These are phyloP conservation scores for Ophion ventricosus DNA, from an alignment of 2,888 invertebrate genomes.

Conservation along the genomic window DNA sequence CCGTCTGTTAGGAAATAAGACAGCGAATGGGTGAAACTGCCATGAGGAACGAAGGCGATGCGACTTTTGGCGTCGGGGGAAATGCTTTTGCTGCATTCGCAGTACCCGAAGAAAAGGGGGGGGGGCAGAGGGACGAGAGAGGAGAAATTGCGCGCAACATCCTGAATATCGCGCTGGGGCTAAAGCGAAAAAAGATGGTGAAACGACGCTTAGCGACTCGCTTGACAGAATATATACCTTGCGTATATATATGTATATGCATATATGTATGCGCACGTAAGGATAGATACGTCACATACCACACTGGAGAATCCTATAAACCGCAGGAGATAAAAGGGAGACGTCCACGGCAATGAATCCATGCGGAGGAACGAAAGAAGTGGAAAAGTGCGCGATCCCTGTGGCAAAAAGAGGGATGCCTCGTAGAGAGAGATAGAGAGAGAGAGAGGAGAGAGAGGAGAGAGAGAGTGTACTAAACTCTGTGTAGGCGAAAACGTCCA, in stretches of 20 bases:
- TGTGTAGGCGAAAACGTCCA: slow-evolving; percentile 47
- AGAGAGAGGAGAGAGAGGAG: too few species aligned
- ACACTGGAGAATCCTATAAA: slow-evolving; percentile 59
- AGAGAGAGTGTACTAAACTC: slow-evolving; percentile 66
- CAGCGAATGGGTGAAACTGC: slow-evolving; percentile 24
- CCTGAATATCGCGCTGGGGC: slow-evolving; percentile 37
- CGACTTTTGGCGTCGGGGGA: slow-evolving; percentile 44
- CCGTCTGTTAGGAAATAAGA: slow-evolving; percentile 22
- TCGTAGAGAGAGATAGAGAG: slow-evolving; percentile 36
- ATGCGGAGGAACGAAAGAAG: slow-evolving; percentile 39
- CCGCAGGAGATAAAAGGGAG: slow-evolving; percentile 54
- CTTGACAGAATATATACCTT: slow-evolving; percentile 40
- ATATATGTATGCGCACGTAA: neutral
- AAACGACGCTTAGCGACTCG: slow-evolving; percentile 57
- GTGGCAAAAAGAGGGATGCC: slow-evolving; percentile 42
- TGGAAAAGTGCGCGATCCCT: slow-evolving; percentile 19
- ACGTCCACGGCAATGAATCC: slow-evolving; percentile 36
- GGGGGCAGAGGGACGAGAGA: neutral
- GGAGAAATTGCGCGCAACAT: slow-evolving; percentile 56
- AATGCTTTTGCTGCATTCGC: slow-evolving; percentile 46
- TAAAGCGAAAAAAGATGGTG: slow-evolving; percentile 46
- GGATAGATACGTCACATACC: slow-evolving; percentile 1
- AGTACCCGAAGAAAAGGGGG: neutral
- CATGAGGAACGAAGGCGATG: slow-evolving; percentile 1
- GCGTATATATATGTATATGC: slow-evolving; percentile 1